Conservation (phyloP, 2,113 vertebrate species). For the Chloroceryle aenea region DNA sequence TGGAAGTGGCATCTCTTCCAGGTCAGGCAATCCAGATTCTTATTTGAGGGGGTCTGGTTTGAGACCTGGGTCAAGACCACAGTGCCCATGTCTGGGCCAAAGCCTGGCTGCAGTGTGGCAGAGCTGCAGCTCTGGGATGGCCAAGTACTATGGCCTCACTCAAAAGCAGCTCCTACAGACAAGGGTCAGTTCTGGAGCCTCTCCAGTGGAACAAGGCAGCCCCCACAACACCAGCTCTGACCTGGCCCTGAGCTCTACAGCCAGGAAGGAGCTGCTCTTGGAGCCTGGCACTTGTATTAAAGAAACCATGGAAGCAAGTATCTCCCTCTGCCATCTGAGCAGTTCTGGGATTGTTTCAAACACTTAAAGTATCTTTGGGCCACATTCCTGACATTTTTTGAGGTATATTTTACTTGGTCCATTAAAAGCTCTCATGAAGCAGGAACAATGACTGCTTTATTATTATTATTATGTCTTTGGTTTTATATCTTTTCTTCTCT, state of each 20-base stretch:
- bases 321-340: background rate
- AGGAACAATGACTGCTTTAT: background rate
- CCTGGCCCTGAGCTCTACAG: background rate
- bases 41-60: background rate
- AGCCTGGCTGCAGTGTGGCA: rapidly evolving
- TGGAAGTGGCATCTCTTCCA: background rate
- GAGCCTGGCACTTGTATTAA: background rate
- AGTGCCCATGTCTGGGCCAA: background rate
- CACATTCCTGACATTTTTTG: background rate
- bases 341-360: background rate
- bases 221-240: background rate
- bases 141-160: background rate
- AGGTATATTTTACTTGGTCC: background rate
- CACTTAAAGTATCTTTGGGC: rapidly evolving
- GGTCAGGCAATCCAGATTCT: background rate
- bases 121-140: background rate
- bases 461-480: background rate
- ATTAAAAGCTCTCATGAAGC: background rate
- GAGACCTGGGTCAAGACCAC: rapidly evolving
- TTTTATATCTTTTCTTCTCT: background rate
- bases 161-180: background rate
- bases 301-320: background rate
- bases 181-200: background rate
- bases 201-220: rapidly evolving
- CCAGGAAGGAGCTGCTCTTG: background rate